These are phyloP conservation scores for Drosophila baimaii DNA, from an alignment of 1,140 invertebrate species.

Conservation along the genomic window DNA sequence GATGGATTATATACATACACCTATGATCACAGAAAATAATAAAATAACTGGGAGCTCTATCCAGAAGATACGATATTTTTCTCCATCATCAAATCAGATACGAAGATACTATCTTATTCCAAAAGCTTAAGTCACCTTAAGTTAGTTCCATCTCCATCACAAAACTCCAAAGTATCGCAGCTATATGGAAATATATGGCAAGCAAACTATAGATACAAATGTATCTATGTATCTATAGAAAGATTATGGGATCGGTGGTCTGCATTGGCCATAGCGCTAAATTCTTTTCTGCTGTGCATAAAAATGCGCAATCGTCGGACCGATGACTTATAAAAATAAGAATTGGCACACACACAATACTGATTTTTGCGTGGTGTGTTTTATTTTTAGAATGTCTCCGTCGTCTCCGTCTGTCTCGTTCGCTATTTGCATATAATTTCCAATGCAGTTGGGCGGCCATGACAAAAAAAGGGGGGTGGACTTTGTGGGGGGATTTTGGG, in stretches of 20 bases:
- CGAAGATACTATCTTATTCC: no score
- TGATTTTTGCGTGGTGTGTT: constrained; percentile 60
- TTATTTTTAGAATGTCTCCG: constrained; percentile 65
- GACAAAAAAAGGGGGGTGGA: constrained; percentile 4
- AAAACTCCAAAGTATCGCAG: neutral
- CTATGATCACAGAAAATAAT: neutral
- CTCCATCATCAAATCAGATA: neutral
- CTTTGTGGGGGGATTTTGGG: neutral
- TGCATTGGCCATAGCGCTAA: constrained; percentile 56
- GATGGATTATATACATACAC: neutral
- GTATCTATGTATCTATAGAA: constrained; percentile 23
- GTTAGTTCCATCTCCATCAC: neutral
- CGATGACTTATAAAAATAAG: constrained; percentile 67
- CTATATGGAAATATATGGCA: constrained; percentile 10
- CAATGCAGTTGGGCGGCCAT: constrained; percentile 64
- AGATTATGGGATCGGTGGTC: constrained; percentile 49
- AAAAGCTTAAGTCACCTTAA: neutral
- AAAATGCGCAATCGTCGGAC: constrained; percentile 63
- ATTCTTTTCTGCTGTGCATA: constrained; percentile 66
- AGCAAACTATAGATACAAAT: constrained; percentile 16
- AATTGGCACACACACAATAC: constrained; percentile 56
- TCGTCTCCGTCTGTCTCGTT: constrained; percentile 12
- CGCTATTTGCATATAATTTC: constrained; percentile 77
- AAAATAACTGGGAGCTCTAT: neutral
- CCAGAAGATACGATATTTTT: neutral